Percentiles rank a stretch among this genome's conserved stretches.
Evolutionary conservation across 2,888 invertebrate species (phyloP).

Genomic region (Meiosimyza decipiens): DNA sequence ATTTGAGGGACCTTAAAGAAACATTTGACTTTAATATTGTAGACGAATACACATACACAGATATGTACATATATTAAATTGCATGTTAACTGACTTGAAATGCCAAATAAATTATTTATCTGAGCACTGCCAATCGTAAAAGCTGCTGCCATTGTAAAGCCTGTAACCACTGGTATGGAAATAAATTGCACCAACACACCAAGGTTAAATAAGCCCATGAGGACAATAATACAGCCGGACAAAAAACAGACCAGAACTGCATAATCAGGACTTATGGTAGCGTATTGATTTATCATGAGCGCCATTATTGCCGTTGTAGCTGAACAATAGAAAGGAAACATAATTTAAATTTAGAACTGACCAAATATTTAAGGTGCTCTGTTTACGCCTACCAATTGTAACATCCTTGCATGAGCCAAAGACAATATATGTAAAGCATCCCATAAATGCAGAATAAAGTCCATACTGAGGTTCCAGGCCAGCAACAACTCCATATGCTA

Average conservation of each 20-base stretch:
- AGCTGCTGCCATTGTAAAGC: conserved; percentile 89
- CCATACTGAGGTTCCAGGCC: conserved; percentile 83
- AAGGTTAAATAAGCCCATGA: conserved; percentile 80
- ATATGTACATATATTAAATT: neutral
- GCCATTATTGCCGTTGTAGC: conserved; percentile 94
- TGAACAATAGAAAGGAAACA: conserved; percentile 18
- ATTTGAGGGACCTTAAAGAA: conserved; percentile 67
- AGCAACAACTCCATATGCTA: conserved; percentile 84
- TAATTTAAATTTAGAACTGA: neutral
- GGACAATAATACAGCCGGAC: conserved; percentile 77
- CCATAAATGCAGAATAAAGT: conserved; percentile 94
- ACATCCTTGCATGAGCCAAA: conserved; percentile 88
- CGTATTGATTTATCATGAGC: conserved; percentile 81
- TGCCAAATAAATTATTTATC: conserved; percentile 78
- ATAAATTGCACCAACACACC: conserved; percentile 88
- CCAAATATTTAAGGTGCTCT: neutral
- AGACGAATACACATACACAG: no score
- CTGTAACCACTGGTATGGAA: conserved; percentile 85
- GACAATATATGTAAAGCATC: conserved; percentile 90
- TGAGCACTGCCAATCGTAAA: conserved; percentile 86
- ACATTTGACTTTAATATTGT: neutral
- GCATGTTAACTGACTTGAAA: conserved; percentile 68
- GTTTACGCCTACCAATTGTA: conserved; percentile 73
- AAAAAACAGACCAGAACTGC: conserved; percentile 80
- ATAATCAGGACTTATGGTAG: conserved; percentile 73